A percentile compares a stretch with the other conserved stretches of the same genome.
Conservation (phyloP, 2,888 invertebrate species). For the Scotopteryx bipunctaria region DNA sequence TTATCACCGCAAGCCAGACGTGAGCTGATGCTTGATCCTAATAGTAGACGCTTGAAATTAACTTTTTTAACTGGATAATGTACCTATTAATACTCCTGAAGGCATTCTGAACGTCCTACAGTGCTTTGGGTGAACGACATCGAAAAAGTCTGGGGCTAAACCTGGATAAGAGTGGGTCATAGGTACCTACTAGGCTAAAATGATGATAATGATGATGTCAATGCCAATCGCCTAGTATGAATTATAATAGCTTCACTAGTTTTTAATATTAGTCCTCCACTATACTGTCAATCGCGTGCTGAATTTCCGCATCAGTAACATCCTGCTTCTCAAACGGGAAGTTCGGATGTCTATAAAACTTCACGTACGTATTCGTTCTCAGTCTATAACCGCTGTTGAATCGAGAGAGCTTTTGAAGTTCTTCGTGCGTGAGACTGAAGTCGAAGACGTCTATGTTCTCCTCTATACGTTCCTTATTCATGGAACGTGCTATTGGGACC, state of each 20-base stretch:
- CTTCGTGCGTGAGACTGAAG: conserved; percentile 77
- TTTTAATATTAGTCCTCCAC: conserved; percentile 18
- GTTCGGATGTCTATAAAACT: conserved; percentile 68
- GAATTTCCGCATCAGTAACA: conserved; percentile 58
- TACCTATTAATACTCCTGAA: too few species aligned
- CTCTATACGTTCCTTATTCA: conserved; percentile 78
- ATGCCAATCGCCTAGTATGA: too few species aligned
- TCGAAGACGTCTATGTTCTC: conserved; percentile 84
- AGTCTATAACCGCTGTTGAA: conserved; percentile 76
- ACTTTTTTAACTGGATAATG: too few species aligned
- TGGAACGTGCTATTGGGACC: conserved; percentile 85
- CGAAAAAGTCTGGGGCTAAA: too few species aligned
- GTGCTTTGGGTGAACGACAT: too few species aligned
- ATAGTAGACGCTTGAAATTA: too few species aligned
- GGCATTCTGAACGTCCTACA: too few species aligned
- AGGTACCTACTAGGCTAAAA: too few species aligned
- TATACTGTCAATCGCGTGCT: conserved; percentile 52
- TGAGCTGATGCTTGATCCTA: too few species aligned
- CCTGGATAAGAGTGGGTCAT: too few species aligned
- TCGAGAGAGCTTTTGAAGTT: conserved; percentile 76
- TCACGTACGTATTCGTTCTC: conserved; percentile 52
- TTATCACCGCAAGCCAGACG: too few species aligned
- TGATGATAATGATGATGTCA: too few species aligned
- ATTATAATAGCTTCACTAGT: neutral
- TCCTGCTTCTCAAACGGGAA: conserved; percentile 73